These are phyloP conservation scores for Mya arenaria DNA, from an alignment of 1,140 invertebrate species.

Conservation along the genomic window DNA sequence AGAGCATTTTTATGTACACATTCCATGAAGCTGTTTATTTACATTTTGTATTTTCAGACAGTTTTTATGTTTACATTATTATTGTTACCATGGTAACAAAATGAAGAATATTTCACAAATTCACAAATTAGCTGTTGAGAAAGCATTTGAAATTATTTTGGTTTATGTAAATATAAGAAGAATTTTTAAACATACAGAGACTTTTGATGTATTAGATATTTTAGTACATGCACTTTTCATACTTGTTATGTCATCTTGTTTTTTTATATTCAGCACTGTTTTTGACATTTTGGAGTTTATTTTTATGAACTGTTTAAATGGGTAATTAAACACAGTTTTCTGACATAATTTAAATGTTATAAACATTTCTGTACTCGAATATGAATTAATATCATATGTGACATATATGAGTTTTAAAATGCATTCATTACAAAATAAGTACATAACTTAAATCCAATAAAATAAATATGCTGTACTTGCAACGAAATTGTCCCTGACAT, in stretches of 20 bases:
- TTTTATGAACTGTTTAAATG: not conserved
- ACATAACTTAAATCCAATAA: no score
- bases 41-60: constrained; percentile 56
- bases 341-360: no score
- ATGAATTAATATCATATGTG: no score
- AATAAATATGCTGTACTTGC: no score
- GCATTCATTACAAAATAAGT: no score
- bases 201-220: constrained; percentile 7
- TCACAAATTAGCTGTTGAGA: no score
- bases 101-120: no score
- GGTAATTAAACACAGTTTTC: constrained; percentile 24
- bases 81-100: constrained; percentile 42
- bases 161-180: constrained; percentile 22
- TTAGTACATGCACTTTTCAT: not conserved
- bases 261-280: not conserved
- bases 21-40: constrained; percentile 34
- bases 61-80: constrained; percentile 56
- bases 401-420: no score
- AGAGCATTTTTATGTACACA: constrained; percentile 48
- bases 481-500: no score
- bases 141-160: constrained; percentile 28
- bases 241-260: constrained; percentile 1
- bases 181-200: constrained; percentile 22
- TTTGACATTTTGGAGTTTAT: not conserved
- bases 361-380: no score